phyloP scores from a whole-genome alignment of 2,797 vertebrate species.

The Coregonus ussuriensis region DNA sequence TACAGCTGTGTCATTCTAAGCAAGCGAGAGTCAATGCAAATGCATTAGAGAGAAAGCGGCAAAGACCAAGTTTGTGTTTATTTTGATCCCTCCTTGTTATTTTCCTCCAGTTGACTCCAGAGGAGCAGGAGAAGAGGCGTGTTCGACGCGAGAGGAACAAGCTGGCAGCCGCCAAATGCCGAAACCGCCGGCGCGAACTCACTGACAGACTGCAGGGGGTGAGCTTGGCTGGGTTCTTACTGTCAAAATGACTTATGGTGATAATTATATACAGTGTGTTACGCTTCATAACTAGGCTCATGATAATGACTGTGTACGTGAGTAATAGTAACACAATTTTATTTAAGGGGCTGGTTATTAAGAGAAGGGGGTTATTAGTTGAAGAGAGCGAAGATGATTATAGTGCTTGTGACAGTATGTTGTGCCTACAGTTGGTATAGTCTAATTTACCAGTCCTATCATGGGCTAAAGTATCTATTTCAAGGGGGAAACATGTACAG shows the following conservation, averaged over 20 bases:
- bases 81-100: conserved; percentile 17
- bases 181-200: conserved; percentile 91
- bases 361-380: not conserved
- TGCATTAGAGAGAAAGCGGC: conserved; percentile 47
- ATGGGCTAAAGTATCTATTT: conserved; percentile 27
- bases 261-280: conserved; percentile 41
- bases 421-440: conserved; percentile 32
- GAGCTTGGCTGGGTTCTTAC: conserved; percentile 64
- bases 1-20: conserved; percentile 25
- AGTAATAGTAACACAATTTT: conserved; percentile 21
- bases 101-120: conserved; percentile 83
- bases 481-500: conserved; percentile 15
- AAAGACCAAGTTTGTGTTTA: not conserved
- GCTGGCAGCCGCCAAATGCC: conserved; percentile 91
- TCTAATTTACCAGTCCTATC: conserved; percentile 41
- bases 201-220: conserved; percentile 95
- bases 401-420: conserved; percentile 31
- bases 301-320: conserved; percentile 27
- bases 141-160: conserved; percentile 94
- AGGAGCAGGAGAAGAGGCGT: conserved; percentile 93
- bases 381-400: conserved; percentile 28
- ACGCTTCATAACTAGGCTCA: conserved; percentile 22
- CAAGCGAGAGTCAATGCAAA: conserved; percentile 68
- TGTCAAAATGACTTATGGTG: conserved; percentile 34
- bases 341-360: conserved; percentile 25